Conservation (phyloP, 2,113 vertebrate genomes). For the Eretmodus cyanostictus region DNA sequence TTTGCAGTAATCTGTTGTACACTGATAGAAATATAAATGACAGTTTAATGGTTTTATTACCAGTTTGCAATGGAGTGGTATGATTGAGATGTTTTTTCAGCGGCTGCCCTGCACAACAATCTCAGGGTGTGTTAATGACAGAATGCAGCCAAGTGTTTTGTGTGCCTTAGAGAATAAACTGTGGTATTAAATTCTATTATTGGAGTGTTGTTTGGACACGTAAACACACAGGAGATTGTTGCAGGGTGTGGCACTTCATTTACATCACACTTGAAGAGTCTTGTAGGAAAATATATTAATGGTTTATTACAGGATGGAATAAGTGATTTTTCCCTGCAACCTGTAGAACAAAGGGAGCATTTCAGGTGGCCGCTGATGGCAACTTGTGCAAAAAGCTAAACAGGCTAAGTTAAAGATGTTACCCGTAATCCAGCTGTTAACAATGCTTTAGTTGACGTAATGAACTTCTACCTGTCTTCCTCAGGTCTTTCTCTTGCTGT, state of each 20-base stretch:
- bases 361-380: not conserved
- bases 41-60: not conserved
- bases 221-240: not conserved
- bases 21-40: not conserved
- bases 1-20: not conserved
- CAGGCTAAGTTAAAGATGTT: not conserved
- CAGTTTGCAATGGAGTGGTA: not conserved
- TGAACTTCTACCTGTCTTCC: not conserved
- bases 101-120: not conserved
- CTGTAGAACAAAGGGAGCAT: not conserved
- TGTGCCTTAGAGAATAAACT: not conserved
- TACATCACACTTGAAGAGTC: not conserved
- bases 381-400: not conserved
- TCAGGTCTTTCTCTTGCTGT: conserved; percentile 92
- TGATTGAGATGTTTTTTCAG: not conserved
- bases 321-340: not conserved
- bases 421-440: not conserved
- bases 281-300: not conserved
- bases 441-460: not conserved
- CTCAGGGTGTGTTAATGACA: not conserved
- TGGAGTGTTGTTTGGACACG: not conserved
- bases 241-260: not conserved
- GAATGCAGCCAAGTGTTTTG: not conserved
- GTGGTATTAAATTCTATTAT: not conserved
- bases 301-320: not conserved